These are phyloP conservation scores for Dendrolimus houi DNA, from an alignment of 2,888 invertebrate species.

Conservation along the genomic window DNA sequence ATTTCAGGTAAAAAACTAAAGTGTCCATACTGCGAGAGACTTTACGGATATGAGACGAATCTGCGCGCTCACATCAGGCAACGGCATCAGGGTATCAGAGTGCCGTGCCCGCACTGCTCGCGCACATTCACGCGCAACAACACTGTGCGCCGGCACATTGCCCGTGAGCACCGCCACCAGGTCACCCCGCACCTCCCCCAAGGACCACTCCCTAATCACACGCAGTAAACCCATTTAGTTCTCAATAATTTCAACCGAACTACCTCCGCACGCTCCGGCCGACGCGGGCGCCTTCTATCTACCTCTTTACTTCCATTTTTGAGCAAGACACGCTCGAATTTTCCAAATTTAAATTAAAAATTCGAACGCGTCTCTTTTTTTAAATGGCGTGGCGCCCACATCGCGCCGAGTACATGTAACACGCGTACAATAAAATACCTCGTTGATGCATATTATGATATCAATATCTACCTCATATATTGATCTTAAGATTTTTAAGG, in stretches of 20 bases:
- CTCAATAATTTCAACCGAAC: constrained; percentile 46
- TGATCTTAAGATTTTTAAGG: constrained; percentile 73
- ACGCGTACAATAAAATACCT: constrained; percentile 66
- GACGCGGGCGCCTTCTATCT: constrained; percentile 30
- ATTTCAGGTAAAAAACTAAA: constrained; percentile 91
- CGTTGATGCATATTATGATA: constrained; percentile 70
- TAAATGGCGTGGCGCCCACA: constrained; percentile 24
- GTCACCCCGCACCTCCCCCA: constrained; percentile 80
- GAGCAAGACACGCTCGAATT: neutral
- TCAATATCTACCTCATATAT: constrained; percentile 71
- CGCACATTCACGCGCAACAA: constrained; percentile 95
- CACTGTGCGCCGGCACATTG: constrained; percentile 93
- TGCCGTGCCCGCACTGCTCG: constrained; percentile 93
- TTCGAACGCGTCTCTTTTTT: constrained; percentile 6
- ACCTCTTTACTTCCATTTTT: constrained; percentile 23
- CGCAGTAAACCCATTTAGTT: constrained; percentile 67
- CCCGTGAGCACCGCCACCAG: constrained; percentile 90
- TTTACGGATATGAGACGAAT: constrained; percentile 95
- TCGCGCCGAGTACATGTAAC: constrained; percentile 37
- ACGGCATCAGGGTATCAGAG: constrained; percentile 93
- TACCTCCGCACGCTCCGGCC: constrained; percentile 54
- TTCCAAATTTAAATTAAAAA: constrained; percentile 10
- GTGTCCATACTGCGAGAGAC: constrained; percentile 93
- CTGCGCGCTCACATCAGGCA: constrained; percentile 93
- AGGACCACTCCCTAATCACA: constrained; percentile 78